Evolutionary conservation across 2,888 invertebrate species (phyloP).

Genomic region (Amphipoea oculea): DNA sequence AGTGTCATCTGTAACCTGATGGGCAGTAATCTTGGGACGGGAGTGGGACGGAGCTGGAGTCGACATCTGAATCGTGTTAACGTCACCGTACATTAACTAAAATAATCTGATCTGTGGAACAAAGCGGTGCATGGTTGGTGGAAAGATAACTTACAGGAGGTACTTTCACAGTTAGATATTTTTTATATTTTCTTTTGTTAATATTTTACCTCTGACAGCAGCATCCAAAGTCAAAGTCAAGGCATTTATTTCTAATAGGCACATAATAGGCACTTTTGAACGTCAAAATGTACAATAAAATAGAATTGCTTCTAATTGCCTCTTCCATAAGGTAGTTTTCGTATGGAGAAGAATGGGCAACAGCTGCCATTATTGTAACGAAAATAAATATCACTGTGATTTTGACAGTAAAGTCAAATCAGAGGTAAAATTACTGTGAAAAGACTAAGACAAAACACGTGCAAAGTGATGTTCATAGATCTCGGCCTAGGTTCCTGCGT

Average conservation of each 20-base stretch:
- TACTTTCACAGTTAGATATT: background rate
- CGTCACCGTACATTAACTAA: conserved; percentile 1
- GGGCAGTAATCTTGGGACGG: background rate
- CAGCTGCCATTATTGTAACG: background rate
- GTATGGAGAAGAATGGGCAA: too few relatives aligned
- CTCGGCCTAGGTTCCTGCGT: background rate
- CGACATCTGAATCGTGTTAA: background rate
- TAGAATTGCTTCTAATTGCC: too few relatives aligned
- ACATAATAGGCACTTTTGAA: too few relatives aligned
- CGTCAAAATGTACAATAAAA: too few relatives aligned
- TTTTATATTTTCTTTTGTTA: background rate
- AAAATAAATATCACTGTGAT: background rate
- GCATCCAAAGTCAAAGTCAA: background rate
- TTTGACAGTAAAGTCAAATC: too few relatives aligned
- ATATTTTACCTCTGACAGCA: background rate
- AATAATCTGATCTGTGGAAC: conserved; percentile 5
- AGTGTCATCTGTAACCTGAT: background rate
- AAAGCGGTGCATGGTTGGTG: background rate
- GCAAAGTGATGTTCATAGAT: background rate
- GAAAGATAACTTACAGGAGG: background rate
- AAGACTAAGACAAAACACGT: background rate
- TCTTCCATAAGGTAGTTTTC: too few relatives aligned
- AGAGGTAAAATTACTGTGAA: background rate
- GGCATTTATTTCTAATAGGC: too few relatives aligned
- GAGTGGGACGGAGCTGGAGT: background rate